These are phyloP conservation scores for Drosophila nikananu DNA, from an alignment of 1,140 invertebrate species.

Conservation along the genomic window DNA sequence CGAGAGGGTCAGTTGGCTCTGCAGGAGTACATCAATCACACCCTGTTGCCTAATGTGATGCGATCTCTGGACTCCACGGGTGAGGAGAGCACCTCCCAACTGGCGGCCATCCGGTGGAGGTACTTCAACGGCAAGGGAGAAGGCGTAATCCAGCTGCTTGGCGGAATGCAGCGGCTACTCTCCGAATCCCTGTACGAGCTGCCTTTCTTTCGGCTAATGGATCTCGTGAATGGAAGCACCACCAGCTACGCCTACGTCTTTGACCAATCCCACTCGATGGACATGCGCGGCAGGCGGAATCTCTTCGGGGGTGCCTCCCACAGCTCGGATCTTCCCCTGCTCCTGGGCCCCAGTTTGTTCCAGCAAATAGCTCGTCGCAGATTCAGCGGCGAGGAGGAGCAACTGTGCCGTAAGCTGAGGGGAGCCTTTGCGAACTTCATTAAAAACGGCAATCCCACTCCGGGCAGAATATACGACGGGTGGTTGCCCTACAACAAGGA, in stretches of 20 bases:
- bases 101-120: conserved; percentile 86
- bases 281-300: conserved; percentile 78
- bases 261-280: conserved; percentile 83
- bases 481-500: conserved; percentile 87
- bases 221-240: conserved; percentile 69
- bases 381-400: conserved; percentile 87
- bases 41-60: conserved; percentile 86
- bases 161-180: conserved; percentile 72
- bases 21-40: conserved; percentile 86
- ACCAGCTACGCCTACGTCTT: conserved; percentile 85
- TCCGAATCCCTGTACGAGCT: conserved; percentile 80
- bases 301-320: conserved; percentile 86
- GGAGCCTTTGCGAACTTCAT: conserved; percentile 88
- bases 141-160: conserved; percentile 57
- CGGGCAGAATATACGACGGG: conserved; percentile 86
- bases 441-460: conserved; percentile 87
- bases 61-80: conserved; percentile 44
- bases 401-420: conserved; percentile 87
- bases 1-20: conserved; percentile 86
- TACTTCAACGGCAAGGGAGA: conserved; percentile 81
- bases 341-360: conserved; percentile 89
- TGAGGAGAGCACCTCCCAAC: conserved; percentile 54
- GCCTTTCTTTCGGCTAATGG: conserved; percentile 71
- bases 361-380: conserved; percentile 87
- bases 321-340: conserved; percentile 88